Base-by-base conservation (phyloP, 2,113 vertebrate genomes). In the Microcebus griseorufus region DNA sequence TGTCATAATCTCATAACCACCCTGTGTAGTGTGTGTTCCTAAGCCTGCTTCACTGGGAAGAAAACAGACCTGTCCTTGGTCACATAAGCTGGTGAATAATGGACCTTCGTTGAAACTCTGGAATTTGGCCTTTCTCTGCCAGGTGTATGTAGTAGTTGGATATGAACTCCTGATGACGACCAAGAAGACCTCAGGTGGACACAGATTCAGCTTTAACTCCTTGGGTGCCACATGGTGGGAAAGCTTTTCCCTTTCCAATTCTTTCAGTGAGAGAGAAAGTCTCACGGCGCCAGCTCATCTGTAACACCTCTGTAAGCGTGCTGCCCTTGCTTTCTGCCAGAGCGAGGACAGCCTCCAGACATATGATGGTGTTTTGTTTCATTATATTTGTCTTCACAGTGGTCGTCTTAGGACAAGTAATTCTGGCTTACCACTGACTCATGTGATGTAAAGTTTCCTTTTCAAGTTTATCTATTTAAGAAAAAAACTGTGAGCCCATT, bases 131-230 rank as follows among this genome's bases (percentile, higher is more conserved):
- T n/a, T 8, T 48, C 67, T 32, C 58, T 37, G 39, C 45, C 22
- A 22, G 20, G 45, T 29, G 3, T 9, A 45, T 64, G 29, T 17
- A 10, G 53, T 9, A 29, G 29, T 5, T 29, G 60, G 20, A 18
- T 1, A 0, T 17, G 69, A 76, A 22, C 10, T 0, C n/a, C 7
- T 7, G 0, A n/a, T 34, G 45, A 29, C 8, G 7, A 10, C 20
- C 1, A 0, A 27, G 3, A 20, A 37, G 51, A 8, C 13, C 60
- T 90, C 48, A 32, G 60, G 32, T 6, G 32, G 32, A 37, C 79
- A 65, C 32, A 25, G 65, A 42, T 39, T 69, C 0, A 11, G 27
- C 13, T 34, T 13, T 18, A 17, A 27, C 18, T 39, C 18, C 32
- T 27, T 27, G 20, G 58, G 51, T 11, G 5, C 39, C 82, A 29